Base-by-base conservation (phyloP, 2,797 vertebrate species). In the Sebastes ruberrimus region DNA sequence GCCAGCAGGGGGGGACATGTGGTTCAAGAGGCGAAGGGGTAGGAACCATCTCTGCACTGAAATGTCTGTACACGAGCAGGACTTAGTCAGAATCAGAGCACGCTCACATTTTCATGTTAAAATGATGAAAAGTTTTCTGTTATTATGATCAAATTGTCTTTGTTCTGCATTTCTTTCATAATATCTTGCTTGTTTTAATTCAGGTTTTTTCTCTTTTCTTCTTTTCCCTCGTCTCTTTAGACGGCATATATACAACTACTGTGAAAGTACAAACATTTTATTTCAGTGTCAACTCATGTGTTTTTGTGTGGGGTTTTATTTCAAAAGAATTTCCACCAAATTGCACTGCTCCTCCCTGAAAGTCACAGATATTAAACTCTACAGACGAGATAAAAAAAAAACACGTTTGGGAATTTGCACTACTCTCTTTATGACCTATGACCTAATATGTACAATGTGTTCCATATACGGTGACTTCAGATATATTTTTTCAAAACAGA, bases 1-100 rank as follows among this genome's bases (percentile, higher is more conserved):
- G 78, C 93, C 93, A 93, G 92, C 89, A 93, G 90, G 84, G 90
- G 92, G 90, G 90, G 92, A 85, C 87, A 86, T 85, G 91, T 46
- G 78, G 88, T 86, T 71, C 85, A 68, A 63, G 82, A 87, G 82
- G 66, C 72, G 18, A 20, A 49, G 68, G 77, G 74, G 32, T 16
- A 67, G 27, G 8, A 72, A 77, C 32, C 56, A 25, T 22, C 16
- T 32, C 71, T 71, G 72, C 76, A 60, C 1, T 25, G 33, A 70
- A 49, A 73, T 42, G 32, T 64, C 42, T 56, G 22, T 10, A 14
- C 56, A 76, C 8, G 18, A n/a, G 18, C 6, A 32, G 13, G 32
- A 52, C 2, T 13, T 46, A 7, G 13, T 33, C 32, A 23, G 7
- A 74, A 6, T 3, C 16, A 35, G 27, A 2, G 2, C 49, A 32